phyloP scores from a whole-genome alignment of 1,140 invertebrate genomes.

The Listronotus bonariensis region DNA sequence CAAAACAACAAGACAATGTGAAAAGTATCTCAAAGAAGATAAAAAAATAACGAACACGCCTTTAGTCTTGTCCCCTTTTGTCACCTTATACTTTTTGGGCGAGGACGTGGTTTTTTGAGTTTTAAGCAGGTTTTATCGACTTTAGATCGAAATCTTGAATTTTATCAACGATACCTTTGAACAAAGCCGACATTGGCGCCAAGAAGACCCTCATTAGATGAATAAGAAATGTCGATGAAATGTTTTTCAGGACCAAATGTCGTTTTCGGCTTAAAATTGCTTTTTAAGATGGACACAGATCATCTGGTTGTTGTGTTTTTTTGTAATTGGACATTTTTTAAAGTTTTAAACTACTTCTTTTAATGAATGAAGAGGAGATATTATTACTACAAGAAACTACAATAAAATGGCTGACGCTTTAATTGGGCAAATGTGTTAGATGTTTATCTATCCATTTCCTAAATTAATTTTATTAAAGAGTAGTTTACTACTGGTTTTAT shows the following conservation, averaged over 20 bases:
- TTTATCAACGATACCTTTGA: slow-evolving; percentile 29
- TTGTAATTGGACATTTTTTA: slow-evolving; percentile 16
- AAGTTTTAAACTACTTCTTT: too few relatives aligned
- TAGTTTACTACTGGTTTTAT: too few relatives aligned
- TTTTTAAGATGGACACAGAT: slow-evolving; percentile 15
- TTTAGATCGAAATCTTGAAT: slow-evolving; percentile 25
- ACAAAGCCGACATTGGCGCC: slow-evolving; percentile 21
- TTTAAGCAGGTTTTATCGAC: slow-evolving; percentile 26
- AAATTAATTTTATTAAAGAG: too few relatives aligned
- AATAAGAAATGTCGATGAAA: slow-evolving; percentile 24
- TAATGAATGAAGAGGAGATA: too few relatives aligned
- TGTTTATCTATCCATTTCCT: too few relatives aligned
- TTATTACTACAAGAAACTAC: too few relatives aligned
- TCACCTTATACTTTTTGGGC: slow-evolving; percentile 24
- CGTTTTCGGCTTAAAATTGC: slow-evolving; percentile 7
- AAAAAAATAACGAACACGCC: slow-evolving; percentile 16
- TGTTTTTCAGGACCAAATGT: slow-evolving; percentile 24
- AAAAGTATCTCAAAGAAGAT: not conserved
- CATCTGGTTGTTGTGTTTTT: slow-evolving; percentile 10
- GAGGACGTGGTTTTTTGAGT: slow-evolving; percentile 12
- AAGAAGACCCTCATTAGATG: slow-evolving; percentile 29
- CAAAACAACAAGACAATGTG: too few relatives aligned
- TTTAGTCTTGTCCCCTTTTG: slow-evolving; percentile 13
- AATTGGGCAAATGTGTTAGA: too few relatives aligned
- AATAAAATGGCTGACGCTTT: too few relatives aligned